These are phyloP conservation scores for Gadopsis marmoratus DNA, from an alignment of 2,797 vertebrate species.

Conservation along the genomic window DNA sequence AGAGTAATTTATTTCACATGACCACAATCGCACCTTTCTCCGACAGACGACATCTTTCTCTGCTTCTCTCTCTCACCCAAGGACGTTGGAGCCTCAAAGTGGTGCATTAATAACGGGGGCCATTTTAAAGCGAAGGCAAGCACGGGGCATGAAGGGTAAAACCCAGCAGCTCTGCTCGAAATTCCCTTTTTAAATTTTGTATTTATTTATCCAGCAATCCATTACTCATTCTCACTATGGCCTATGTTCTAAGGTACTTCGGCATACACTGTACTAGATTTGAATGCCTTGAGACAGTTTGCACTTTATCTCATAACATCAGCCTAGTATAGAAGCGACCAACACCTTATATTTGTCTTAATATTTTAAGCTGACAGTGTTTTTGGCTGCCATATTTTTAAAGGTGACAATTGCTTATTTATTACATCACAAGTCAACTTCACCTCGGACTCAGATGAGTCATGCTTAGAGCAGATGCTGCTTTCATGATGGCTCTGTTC, in stretches of 20 bases:
- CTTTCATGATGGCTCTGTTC: conserved; percentile 17
- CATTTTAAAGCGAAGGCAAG: conserved; percentile 61
- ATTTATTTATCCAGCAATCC: conserved; percentile 15
- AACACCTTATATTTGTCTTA: neutral
- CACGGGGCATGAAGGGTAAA: conserved; percentile 60
- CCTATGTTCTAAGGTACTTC: neutral
- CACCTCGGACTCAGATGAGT: conserved; percentile 58
- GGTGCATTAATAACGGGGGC: conserved; percentile 51
- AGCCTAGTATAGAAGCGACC: neutral
- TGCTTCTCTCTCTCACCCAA: conserved; percentile 42
- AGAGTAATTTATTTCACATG: conserved; percentile 57
- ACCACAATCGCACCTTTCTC: conserved; percentile 45
- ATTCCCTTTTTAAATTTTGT: conserved; percentile 13
- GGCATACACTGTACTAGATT: neutral
- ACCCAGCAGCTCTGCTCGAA: conserved; percentile 16
- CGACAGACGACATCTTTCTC: conserved; percentile 32
- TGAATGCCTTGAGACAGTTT: neutral
- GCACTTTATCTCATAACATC: neutral
- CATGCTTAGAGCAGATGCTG: conserved; percentile 49
- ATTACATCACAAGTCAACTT: conserved; percentile 37
- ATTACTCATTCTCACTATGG: conserved; percentile 6
- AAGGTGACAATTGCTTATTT: neutral
- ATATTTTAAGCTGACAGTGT: neutral
- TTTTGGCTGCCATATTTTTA: conserved; percentile 17
- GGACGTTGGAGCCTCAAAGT: conserved; percentile 53